Evolutionary conservation across 2,113 vertebrate species (phyloP), one percentile per base, ranked within the genome.

Genomic region (Boleophthalmus pectinirostris): DNA sequence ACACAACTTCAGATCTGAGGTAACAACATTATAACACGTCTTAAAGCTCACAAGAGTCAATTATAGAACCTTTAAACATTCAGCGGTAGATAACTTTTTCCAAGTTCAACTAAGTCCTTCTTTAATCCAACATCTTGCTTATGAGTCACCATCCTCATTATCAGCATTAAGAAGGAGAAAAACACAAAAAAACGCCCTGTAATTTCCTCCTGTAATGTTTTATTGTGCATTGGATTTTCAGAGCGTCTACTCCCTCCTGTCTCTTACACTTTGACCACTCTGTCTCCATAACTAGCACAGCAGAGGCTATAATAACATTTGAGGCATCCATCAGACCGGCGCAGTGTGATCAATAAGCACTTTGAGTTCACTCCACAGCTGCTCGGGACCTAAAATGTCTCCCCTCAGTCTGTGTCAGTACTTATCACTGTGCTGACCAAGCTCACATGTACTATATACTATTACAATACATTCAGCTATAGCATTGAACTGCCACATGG

Each of bases 331-430:
- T 58, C 56, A 58, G 21, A 3, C 56, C 56, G 13, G 23, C 5
- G 23, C 56, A 25, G 56, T 15, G 56, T 58, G 56, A 58, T 58
- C 56, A 58, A 58, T 58, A 58, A 58, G 56, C 56, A 58, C 56
- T 58, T 25, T 58, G 56, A 58, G 56, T 58, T 25, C n/a, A 23
- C 56, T 25, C 56, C 56, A 21, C 56, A 58, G 56, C 56, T 58
- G 56, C 56, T 58, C 56, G 24, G 56, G 56, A 58, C 56, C 23
- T 58, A 58, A 58, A 58, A 58, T 58, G 56, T 58, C 56, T 58
- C 56, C 56, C 56, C n/a, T 58, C 56, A 25, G 56, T 58, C 56
- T 58, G 23, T 58, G 56, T 25, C 56, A 58, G 56, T 58, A 58
- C 56, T 58, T 58, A 58, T 58, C 56, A 58, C 56, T 58, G 23